These are phyloP conservation scores for Drosophila leontia DNA, from an alignment of 1,140 invertebrate genomes.

Conservation along the genomic window DNA sequence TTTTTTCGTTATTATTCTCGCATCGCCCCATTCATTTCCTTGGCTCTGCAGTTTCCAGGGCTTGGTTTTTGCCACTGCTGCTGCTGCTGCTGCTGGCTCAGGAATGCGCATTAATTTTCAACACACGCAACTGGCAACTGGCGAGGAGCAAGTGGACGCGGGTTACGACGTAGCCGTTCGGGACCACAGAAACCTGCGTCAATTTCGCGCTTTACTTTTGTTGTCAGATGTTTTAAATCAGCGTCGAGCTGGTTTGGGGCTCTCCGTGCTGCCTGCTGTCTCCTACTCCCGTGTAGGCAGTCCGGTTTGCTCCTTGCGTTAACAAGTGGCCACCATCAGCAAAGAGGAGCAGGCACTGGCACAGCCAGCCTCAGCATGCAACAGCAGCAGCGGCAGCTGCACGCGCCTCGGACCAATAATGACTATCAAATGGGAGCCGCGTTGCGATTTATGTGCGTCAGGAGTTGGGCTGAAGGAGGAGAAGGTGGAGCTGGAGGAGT, in stretches of 20 bases:
- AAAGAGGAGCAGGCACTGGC: conserved; percentile 11
- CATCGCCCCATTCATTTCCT: conserved; percentile 34
- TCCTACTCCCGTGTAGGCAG: conserved; percentile 62
- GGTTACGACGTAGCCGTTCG: conserved; percentile 19
- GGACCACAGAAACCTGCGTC: conserved; percentile 70
- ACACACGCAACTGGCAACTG: conserved; percentile 41
- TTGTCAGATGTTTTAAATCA: conserved; percentile 83
- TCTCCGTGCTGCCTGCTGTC: conserved; percentile 20
- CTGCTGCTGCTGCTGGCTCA: conserved; percentile 22
- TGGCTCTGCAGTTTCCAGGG: conserved; percentile 15
- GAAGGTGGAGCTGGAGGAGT: conserved; percentile 10
- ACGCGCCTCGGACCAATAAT: conserved; percentile 76
- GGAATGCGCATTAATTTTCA: conserved; percentile 56
- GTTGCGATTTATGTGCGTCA: conserved; percentile 78
- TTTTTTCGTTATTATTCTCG: conserved; percentile 22
- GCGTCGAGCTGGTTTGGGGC: conserved; percentile 54
- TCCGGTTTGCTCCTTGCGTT: conserved; percentile 80
- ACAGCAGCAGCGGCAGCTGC: conserved; percentile 59
- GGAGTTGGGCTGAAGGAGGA: conserved; percentile 9
- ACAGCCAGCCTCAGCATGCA: conserved; percentile 8
- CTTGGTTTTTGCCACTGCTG: conserved; percentile 7
- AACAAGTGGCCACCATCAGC: conserved; percentile 74
- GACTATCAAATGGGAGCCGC: conserved; percentile 81
- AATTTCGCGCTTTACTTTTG: conserved; percentile 83
- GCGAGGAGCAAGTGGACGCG: conserved; percentile 28